Percentiles rank a stretch among this genome's conserved stretches.
Conservation (phyloP, 2,113 vertebrate genomes). For the Lagopus muta region DNA sequence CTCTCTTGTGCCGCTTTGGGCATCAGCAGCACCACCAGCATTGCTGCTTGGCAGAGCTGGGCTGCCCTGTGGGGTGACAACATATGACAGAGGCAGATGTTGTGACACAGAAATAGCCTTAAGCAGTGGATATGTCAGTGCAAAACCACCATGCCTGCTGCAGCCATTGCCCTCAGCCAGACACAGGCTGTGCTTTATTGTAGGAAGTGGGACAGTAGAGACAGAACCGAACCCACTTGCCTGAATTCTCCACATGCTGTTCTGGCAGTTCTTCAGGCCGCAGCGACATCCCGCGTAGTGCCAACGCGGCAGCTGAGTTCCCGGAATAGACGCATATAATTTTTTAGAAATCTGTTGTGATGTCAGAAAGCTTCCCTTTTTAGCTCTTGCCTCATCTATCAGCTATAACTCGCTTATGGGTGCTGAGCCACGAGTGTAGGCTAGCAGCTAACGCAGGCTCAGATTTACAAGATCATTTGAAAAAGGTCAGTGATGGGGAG, state of each 20-base stretch:
- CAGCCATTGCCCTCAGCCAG: background rate
- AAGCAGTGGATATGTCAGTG: background rate
- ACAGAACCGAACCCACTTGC: background rate
- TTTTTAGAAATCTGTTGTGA: slow-evolving; percentile 4
- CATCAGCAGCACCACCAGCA: background rate
- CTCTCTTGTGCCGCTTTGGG: accelerated
- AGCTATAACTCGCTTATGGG: background rate
- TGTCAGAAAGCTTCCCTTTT: slow-evolving; percentile 59
- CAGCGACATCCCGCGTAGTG: background rate
- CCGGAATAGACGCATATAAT: slow-evolving; percentile 42
- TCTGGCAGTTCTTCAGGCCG: background rate
- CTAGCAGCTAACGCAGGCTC: background rate
- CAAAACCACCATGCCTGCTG: background rate
- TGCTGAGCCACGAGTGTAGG: slow-evolving; percentile 50
- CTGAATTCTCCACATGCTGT: background rate
- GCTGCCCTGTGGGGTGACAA: background rate
- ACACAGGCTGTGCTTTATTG: background rate
- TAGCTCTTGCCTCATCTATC: slow-evolving; percentile 66
- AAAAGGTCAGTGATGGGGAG: background rate
- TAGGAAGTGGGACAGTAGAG: background rate
- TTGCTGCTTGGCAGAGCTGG: background rate
- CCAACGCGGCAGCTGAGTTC: slow-evolving; percentile 43
- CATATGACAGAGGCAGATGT: background rate
- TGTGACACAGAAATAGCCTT: background rate
- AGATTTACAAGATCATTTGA: slow-evolving; percentile 8